Base-by-base conservation (phyloP, 2,888 invertebrate genomes). In the Nymphalis urticae region DNA sequence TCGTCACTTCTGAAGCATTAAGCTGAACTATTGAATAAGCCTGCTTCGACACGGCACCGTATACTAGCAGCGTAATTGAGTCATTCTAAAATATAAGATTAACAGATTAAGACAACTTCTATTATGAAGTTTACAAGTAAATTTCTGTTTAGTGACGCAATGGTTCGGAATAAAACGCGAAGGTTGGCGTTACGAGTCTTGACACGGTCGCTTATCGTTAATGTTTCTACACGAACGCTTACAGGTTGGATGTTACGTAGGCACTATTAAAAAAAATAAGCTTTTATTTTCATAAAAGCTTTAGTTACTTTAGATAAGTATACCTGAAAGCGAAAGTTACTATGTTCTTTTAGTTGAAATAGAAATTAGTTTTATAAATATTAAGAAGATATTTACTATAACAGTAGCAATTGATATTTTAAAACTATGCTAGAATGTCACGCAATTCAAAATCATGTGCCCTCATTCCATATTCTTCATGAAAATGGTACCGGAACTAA, bases 61-160 rank as follows among this genome's bases (percentile, higher is more conserved):
- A 4, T 42, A 13, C 13, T 4, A 42, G 13, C 10, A 9, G 36
- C 42, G 13, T 42, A 42, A 42, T 42, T 42, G 13, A 42, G 13
- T 42, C 24, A 13, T 53, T 53, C 24, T 24, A 16, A 24, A 53
- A 53, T 21, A 13, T 24, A 6, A 10, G 17, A 56, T 54, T 27
- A 17, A 64, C 54, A 47, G 48, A 56, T 27, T 13, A 63, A 21
- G 48, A 56, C 21, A 24, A 54, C 27, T 64, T 48, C 47, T 27
- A 53, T 64, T 56, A 64, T 48, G 64, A 63, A 54, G 24, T 48
- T 65, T n/a, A 65, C 36, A 50, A 48, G 59, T 59, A 42, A 50
- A 59, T 64, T 64, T 48, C 48, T 50, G 58, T 64, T 65, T 36
- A 42, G 24, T 59, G 21, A 51, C 51, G 36, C 65, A 51, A 60